Base-by-base conservation (phyloP, 2,113 vertebrate species). In the Brachirus orientalis region DNA sequence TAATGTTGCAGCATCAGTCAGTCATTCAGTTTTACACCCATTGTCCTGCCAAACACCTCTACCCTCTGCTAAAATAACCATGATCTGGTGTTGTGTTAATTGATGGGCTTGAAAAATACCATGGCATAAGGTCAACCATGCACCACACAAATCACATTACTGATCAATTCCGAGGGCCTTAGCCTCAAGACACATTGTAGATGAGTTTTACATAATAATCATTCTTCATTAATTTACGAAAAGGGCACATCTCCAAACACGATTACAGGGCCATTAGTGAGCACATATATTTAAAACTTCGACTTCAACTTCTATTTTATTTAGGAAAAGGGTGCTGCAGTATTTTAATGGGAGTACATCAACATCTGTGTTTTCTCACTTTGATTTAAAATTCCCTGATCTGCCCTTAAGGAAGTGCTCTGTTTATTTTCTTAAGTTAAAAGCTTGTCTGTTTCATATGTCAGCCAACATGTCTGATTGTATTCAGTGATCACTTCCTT, bases 241-340 rank as follows among this genome's bases (percentile, higher is more conserved):
- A 86, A 90, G 89, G 85, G 54, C 86, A 86, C 56, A 67, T 20
- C n/a, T n/a, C n/a, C n/a, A n/a, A n/a, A n/a, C n/a, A n/a, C n/a
- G 14, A 77, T 77, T 60, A 47, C 60, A n/a, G n/a, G n/a, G n/a
- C n/a, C n/a, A 54, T 82, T 75, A 73, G 52, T 19, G 50, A 63
- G 43, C 52, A 35, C 20, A 53, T 35, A 53, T 35, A 36, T 28
- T 28, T 6, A 28, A 6, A 28, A 28, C 28, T 28, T 28, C 28
- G 0, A 28, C 28, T 28, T 28, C 28, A 28, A 28, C 6, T n/a
- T n/a, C n/a, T 28, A 28, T 19, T 13, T 64, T n/a, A 17, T 36
- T 54, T 13, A 6, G 7, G 6, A 28, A 52, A 35, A 41, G 1
- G 12, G 16, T 35, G 13, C 9, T 17, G 22, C 28, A 38, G 48